Evolutionary conservation across 2,888 invertebrate species (phyloP).

Genomic region (Polyploca ridens): DNA sequence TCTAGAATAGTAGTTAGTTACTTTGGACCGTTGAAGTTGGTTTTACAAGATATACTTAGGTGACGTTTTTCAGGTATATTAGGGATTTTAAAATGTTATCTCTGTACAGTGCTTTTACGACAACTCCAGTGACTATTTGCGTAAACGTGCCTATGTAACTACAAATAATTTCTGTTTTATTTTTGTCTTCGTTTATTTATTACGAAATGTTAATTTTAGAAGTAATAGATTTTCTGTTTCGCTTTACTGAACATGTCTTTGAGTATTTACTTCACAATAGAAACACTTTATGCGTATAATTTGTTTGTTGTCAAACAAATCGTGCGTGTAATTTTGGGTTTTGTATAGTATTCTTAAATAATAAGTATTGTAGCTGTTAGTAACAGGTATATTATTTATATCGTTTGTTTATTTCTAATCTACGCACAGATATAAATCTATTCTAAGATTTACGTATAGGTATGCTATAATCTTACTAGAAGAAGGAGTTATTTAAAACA

Average conservation of each 20-base stretch:
- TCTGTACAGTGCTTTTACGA: not conserved
- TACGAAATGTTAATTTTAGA: conserved; percentile 6
- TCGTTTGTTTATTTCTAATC: not conserved
- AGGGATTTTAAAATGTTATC: not conserved
- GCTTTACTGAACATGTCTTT: not conserved
- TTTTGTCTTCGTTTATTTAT: not conserved
- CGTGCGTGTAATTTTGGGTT: conserved; percentile 26
- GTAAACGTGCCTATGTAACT: not conserved
- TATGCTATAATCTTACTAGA: too few relatives aligned
- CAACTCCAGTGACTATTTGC: not conserved
- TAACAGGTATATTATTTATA: not conserved
- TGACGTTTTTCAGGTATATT: not conserved
- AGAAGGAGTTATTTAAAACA: not conserved
- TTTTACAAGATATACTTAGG: not conserved
- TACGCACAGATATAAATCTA: too few relatives aligned
- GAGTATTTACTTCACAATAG: conserved; percentile 11
- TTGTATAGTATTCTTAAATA: conserved; percentile 18
- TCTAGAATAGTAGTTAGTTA: not conserved
- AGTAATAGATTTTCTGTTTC: not conserved
- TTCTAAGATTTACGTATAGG: too few relatives aligned
- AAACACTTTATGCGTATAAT: conserved; percentile 29
- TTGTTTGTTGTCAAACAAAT: conserved; percentile 34
- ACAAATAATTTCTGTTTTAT: not conserved
- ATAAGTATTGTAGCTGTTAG: not conserved
- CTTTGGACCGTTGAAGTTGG: not conserved